Evolutionary conservation across 2,113 vertebrate species (phyloP), one percentile per base, ranked within the genome.

Genomic region (Cettia cetti): DNA sequence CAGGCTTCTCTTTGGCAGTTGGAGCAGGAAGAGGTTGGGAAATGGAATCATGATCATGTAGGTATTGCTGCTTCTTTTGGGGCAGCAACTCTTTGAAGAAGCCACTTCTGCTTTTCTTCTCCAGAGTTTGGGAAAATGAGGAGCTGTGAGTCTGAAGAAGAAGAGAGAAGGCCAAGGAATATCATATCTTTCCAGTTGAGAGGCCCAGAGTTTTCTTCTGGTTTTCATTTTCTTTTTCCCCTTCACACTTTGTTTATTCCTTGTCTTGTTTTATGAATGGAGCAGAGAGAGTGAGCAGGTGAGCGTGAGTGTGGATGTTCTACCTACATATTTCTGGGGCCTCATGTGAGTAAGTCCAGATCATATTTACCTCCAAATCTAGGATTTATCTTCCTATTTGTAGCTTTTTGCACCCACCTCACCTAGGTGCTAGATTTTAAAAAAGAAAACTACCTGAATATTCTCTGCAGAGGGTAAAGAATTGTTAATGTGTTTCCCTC

Each of bases 21-120:
- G 57, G 47, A 35, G 39, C 15, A 8, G 78, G 33, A 82, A 74
- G 90, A 70, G 39, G 59, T 85, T 88, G 75, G 68, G 66, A 93
- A 95, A 83, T 91, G 39, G 61, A 87, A 90, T 87, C 13, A 2
- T 40, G 31, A 70, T 79, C 15, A 1, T 18, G n/a, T 59, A 27
- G 44, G 13, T 86, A 19, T 74, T 5, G 0, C 40, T 96, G 75
- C 91, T 95, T 71, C 82, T 85, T 89, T 66, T 33, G 78, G 24
- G 50, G 22, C 37, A 66, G 59, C 49, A 69, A 0, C 17, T 86
- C 53, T 63, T 15, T 74, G 47, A 63, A 28, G 50, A 82, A 91
- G 54, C 63, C 50, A 77, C 84, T 97, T 97, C 90, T 74, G 82
- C 78, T 94, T 94, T 95, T 45, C 40, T 86, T 52, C 42, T 56